These are phyloP conservation scores for Indicator indicator DNA, from an alignment of 2,113 vertebrate species.

Conservation along the genomic window DNA sequence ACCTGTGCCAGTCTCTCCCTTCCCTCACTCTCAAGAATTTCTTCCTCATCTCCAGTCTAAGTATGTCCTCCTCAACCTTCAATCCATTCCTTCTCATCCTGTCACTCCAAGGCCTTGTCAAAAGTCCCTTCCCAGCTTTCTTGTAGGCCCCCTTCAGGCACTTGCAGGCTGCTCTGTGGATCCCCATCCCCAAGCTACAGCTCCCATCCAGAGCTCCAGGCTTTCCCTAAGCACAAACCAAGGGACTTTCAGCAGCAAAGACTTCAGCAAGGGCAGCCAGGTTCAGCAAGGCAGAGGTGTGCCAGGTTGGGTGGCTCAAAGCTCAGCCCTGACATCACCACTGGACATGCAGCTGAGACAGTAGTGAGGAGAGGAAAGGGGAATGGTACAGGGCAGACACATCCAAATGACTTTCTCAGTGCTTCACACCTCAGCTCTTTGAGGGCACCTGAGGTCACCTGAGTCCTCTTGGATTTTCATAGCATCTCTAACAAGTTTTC, in stretches of 20 bases:
- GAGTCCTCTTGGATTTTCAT: neutral
- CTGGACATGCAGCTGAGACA: neutral
- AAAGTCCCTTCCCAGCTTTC: too few species aligned
- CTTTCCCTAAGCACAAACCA: neutral
- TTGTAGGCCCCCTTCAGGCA: too few species aligned
- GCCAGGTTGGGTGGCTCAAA: neutral
- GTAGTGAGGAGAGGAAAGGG: neutral
- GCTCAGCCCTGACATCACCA: neutral
- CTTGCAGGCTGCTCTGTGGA: too few species aligned
- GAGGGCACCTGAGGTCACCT: neutral
- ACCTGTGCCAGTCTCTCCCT: too few species aligned
- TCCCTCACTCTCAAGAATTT: too few species aligned
- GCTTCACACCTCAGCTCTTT: neutral
- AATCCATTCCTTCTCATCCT: too few species aligned
- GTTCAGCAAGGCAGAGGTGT: neutral
- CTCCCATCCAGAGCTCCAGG: neutral
- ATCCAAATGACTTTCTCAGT: neutral
- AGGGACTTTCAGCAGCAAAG: neutral
- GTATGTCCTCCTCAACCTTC: too few species aligned
- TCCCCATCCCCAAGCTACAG: neutral
- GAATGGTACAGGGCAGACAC: neutral
- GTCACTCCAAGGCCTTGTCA: too few species aligned
- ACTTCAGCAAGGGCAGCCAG: neutral
- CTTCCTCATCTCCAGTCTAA: too few species aligned
- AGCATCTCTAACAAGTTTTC: neutral